Conservation (phyloP, 2,797 vertebrate genomes). For the Nothura maculosa region DNA sequence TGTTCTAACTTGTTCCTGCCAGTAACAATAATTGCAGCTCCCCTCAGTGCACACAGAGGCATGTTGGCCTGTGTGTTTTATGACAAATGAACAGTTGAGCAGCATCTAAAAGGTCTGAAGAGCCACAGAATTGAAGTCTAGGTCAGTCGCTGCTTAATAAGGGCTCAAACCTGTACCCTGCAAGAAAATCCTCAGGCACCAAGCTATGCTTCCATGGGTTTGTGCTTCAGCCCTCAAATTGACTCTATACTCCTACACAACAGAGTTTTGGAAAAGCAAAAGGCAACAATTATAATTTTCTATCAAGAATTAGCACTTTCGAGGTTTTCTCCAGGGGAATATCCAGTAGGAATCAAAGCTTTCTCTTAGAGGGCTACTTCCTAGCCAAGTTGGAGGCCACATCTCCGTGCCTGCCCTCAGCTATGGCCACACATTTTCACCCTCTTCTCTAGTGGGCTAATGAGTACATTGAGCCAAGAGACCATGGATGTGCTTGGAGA, state of each 20-base stretch:
- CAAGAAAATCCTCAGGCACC: neutral
- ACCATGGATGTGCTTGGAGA: neutral
- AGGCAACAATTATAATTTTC: neutral
- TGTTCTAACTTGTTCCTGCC: neutral
- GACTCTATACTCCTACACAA: neutral
- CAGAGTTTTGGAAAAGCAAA: neutral
- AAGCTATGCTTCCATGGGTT: neutral
- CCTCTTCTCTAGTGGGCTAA: neutral
- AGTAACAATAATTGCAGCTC: neutral
- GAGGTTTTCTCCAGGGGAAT: neutral
- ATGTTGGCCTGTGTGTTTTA: fast-evolving
- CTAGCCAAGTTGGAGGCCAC: fast-evolving
- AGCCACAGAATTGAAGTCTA: neutral
- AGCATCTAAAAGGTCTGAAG: neutral
- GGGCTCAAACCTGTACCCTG: neutral
- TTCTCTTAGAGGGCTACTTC: neutral
- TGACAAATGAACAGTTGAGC: too few relatives aligned
- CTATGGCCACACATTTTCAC: fast-evolving
- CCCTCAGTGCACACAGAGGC: neutral
- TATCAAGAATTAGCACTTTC: neutral
- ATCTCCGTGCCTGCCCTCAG: fast-evolving
- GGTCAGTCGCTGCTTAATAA: neutral
- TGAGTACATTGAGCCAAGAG: fast-evolving
- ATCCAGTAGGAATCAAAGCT: fast-evolving
- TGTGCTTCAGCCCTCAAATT: neutral